Percentiles rank a stretch among this genome's conserved stretches.
Evolutionary conservation across 2,888 invertebrate species (phyloP).

Genomic region (Nesidiocoris tenuis): DNA sequence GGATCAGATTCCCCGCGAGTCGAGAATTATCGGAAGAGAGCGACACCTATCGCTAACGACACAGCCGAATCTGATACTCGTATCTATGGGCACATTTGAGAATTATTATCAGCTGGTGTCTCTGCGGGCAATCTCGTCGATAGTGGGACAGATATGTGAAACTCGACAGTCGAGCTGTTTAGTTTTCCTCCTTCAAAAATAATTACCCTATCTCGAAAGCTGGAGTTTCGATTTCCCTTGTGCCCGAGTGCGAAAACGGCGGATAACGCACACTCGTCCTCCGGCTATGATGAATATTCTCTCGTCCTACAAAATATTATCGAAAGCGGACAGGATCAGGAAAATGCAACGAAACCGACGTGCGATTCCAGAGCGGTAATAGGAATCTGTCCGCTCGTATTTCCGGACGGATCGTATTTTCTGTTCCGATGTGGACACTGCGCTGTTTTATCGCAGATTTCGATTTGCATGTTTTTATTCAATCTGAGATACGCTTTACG

Average conservation of each 20-base stretch:
- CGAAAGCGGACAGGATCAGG: background rate
- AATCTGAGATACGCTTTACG: background rate
- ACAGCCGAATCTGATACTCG: background rate
- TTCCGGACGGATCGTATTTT: background rate
- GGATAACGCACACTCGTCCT: background rate
- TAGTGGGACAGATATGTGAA: background rate
- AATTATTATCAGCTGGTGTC: background rate
- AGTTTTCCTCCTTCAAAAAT: background rate
- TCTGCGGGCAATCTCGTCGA: no score
- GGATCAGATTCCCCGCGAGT: background rate
- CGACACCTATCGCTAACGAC: background rate
- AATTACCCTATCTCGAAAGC: background rate
- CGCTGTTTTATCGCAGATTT: background rate
- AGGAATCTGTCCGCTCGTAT: background rate
- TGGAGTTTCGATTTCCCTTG: background rate
- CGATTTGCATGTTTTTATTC: background rate
- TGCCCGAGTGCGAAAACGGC: background rate
- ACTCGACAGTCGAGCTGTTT: background rate
- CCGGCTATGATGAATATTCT: background rate
- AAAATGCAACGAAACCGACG: background rate
- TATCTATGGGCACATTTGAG: background rate
- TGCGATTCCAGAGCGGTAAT: background rate
- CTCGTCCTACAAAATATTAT: background rate
- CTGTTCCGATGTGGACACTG: background rate
- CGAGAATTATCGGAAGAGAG: background rate